A percentile compares a stretch with the other conserved stretches of the same genome.
Conservation (phyloP, 2,797 vertebrate genomes). For the Salmo trutta region DNA sequence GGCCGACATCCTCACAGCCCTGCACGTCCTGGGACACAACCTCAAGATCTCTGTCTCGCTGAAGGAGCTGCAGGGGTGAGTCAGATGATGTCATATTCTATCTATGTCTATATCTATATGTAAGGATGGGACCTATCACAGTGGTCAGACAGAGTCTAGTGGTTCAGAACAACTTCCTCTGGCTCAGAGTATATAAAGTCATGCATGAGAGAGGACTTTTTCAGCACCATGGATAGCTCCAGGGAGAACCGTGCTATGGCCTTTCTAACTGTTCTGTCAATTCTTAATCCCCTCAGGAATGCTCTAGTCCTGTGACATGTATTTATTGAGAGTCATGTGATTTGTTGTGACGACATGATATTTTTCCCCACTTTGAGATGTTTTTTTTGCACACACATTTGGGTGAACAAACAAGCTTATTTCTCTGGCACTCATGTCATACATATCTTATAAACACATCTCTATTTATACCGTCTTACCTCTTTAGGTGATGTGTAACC, state of each 20-base stretch:
- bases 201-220: background rate
- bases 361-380: background rate
- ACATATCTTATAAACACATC: background rate
- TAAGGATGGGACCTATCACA: slow-evolving; percentile 23
- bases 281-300: background rate
- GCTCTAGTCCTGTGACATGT: background rate
- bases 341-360: too few relatives aligned
- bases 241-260: background rate
- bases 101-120: slow-evolving; percentile 51
- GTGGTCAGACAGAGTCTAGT: slow-evolving; percentile 58
- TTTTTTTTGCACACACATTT: background rate
- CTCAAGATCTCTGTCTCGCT: slow-evolving; percentile 75
- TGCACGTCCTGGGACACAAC: slow-evolving; percentile 88
- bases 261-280: background rate
- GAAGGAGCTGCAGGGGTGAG: slow-evolving; percentile 89
- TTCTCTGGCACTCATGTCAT: too few relatives aligned
- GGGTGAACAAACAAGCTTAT: too few relatives aligned
- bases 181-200: background rate
- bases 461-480: background rate
- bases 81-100: slow-evolving; percentile 20
- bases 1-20: slow-evolving; percentile 93
- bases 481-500: background rate
- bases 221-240: slow-evolving; percentile 8
- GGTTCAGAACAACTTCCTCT: background rate
- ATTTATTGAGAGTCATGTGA: background rate